phyloP scores from a whole-genome alignment of 2,888 invertebrate species.

The Sisyra nigra region DNA sequence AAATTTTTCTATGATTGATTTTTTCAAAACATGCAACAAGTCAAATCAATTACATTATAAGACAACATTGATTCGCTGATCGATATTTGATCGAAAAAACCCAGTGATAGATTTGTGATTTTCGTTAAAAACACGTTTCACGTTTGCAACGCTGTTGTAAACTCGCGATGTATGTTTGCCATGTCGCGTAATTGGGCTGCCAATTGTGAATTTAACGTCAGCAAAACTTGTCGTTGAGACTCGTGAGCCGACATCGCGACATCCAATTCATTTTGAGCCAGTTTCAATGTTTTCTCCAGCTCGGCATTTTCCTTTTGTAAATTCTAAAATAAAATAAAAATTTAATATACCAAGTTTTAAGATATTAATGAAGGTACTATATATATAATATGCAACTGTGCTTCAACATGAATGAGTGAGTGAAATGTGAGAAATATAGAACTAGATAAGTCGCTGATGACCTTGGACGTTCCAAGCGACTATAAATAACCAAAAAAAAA shows the following conservation, averaged over 20 bases:
- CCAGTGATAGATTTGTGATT: no score
- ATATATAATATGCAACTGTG: not conserved
- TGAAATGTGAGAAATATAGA: no score
- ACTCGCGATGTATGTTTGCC: constrained; percentile 68
- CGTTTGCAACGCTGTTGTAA: constrained; percentile 64
- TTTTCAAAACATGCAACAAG: no score
- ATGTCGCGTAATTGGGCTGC: constrained; percentile 65
- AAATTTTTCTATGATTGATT: no score
- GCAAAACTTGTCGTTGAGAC: constrained; percentile 62
- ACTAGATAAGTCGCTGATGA: no score
- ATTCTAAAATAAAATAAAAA: constrained; percentile 23
- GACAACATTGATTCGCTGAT: no score
- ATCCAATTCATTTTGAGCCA: constrained; percentile 66
- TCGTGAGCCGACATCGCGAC: constrained; percentile 65
- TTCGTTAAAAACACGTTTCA: constrained; percentile 25
- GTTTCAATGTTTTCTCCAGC: constrained; percentile 47
- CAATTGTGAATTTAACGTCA: constrained; percentile 69
- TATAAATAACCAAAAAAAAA: no score
- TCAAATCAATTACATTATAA: no score
- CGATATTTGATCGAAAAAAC: no score
- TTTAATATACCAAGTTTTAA: constrained; percentile 5
- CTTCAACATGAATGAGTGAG: no score
- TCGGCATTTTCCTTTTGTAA: constrained; percentile 48
- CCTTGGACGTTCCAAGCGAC: no score
- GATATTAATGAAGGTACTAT: constrained; percentile 6